These are phyloP conservation scores for Malacosoma neustria DNA, from an alignment of 2,888 invertebrate genomes.

Conservation along the genomic window DNA sequence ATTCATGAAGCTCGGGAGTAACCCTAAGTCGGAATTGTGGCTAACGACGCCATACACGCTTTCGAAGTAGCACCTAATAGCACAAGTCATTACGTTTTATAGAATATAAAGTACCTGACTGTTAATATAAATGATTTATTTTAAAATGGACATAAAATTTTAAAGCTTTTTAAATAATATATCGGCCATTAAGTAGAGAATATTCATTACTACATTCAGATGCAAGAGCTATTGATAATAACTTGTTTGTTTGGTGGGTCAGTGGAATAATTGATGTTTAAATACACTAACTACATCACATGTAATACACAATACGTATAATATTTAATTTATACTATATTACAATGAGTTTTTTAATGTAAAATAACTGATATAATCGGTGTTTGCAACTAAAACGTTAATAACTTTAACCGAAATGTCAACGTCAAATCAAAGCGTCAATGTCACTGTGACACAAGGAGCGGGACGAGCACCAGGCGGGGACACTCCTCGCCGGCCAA, in stretches of 20 bases:
- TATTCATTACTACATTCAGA: background rate
- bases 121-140: slow-evolving; percentile 26
- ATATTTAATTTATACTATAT: too few species aligned
- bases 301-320: too few species aligned
- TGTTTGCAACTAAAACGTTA: too few species aligned
- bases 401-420: too few species aligned
- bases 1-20: background rate
- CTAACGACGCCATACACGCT: slow-evolving; percentile 20
- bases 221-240: background rate
- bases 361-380: too few species aligned
- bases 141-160: slow-evolving; percentile 12
- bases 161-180: slow-evolving; percentile 6
- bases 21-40: slow-evolving; percentile 3
- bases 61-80: slow-evolving; percentile 19
- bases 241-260: background rate
- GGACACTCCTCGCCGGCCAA: too few species aligned
- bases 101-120: slow-evolving; percentile 25
- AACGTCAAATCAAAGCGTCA: too few species aligned
- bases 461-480: too few species aligned
- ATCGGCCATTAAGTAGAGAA: background rate
- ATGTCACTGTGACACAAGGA: too few species aligned
- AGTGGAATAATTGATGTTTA: too few species aligned
- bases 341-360: too few species aligned
- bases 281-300: too few species aligned
- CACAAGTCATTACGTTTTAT: slow-evolving; percentile 32